Evolutionary conservation across 2,888 invertebrate genomes (phyloP), one percentile per base, ranked within the genome.

Genomic region (Drosophila maculinotata): DNA sequence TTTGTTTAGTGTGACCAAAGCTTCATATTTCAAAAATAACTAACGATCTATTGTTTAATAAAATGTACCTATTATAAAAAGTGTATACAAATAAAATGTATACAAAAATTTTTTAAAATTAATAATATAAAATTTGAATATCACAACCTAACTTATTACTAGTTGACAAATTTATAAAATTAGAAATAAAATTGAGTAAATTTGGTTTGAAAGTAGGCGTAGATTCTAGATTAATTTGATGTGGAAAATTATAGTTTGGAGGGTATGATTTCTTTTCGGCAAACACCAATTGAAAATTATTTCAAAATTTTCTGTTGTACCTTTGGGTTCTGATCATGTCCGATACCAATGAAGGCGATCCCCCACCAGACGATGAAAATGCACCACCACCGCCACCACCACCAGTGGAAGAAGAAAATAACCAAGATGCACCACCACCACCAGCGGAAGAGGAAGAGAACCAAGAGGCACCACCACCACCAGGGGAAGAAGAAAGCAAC

Each of bases 131-230:
- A 33, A 8, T 14, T 8, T n/a, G n/a, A n/a, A n/a, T n/a, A n/a
- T n/a, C n/a, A n/a, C n/a, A n/a, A n/a, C n/a, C n/a, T n/a, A n/a
- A n/a, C n/a, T n/a, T n/a, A n/a, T n/a, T n/a, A n/a, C n/a, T n/a
- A n/a, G n/a, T n/a, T n/a, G n/a, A n/a, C n/a, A n/a, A n/a, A n/a
- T n/a, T n/a, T n/a, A n/a, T n/a, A n/a, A n/a, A 28, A 28, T 28
- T 10, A 4, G n/a, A 31, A 31, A n/a, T n/a, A n/a, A n/a, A n/a
- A n/a, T n/a, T n/a, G n/a, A n/a, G n/a, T 10, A 31, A 35, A 36
- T 36, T 53, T 38, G 20, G 10, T 17, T 17, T 17, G 2, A 7
- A 25, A 59, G 73, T 67, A 70, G 60, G 73, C 70, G 36, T 42
- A 15, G 5, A 12, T 5, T 3, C 14, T 28, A 17, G 10, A 25